Conservation (phyloP, 2,797 vertebrate genomes). For the Aphelocoma californica region DNA sequence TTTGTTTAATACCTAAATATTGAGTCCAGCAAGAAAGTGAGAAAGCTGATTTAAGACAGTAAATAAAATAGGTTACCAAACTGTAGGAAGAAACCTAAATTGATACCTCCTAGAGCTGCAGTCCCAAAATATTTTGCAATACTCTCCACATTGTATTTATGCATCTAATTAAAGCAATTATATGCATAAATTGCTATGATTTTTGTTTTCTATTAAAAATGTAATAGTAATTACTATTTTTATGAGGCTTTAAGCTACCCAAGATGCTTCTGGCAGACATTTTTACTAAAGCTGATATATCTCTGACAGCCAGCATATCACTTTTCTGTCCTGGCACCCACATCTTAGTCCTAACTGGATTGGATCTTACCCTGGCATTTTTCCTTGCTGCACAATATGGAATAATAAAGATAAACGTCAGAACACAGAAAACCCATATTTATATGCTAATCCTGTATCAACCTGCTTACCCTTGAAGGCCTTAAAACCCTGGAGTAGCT, state of each 20-base stretch:
- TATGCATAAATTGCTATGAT: not conserved
- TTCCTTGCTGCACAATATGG: not conserved
- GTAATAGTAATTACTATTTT: not conserved
- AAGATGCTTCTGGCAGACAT: not conserved
- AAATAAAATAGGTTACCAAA: not conserved
- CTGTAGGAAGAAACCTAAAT: not conserved
- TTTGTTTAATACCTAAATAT: not conserved
- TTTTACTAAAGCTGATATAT: not conserved
- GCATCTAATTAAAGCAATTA: not conserved
- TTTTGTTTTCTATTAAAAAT: not conserved
- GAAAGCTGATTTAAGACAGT: not conserved
- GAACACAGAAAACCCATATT: not conserved
- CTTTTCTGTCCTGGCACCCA: not conserved
- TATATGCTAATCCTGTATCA: not conserved
- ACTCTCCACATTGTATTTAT: not conserved
- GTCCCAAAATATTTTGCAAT: not conserved
- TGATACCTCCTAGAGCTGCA: not conserved
- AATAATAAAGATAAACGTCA: conserved; percentile 12
- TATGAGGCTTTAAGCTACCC: not conserved
- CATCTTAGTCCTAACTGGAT: not conserved
- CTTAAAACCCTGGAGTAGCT: not conserved
- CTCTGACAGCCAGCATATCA: not conserved
- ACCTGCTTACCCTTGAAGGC: not conserved
- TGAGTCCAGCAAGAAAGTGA: not conserved
- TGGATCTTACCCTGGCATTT: not conserved